These are phyloP conservation scores for Apostichopus leukothele DNA, from an alignment of 53 echinoderm and acorn worm genomes.

Conservation along the genomic window DNA sequence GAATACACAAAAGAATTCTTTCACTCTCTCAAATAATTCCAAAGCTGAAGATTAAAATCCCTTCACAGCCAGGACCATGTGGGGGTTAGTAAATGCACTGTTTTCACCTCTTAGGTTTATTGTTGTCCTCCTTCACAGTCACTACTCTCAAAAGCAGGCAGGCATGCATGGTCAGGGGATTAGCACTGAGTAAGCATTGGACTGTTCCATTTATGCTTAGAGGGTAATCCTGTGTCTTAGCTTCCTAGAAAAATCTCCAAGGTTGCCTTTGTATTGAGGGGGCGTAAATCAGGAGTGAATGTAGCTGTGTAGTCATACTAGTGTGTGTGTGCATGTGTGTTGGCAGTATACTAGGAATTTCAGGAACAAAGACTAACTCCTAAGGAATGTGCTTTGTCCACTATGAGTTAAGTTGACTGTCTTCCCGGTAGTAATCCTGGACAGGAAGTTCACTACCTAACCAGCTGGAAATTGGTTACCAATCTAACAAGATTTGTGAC, in stretches of 20 bases:
- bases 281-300: background rate
- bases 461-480: too few relatives aligned
- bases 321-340: background rate
- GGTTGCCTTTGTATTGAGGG: conserved; percentile 23
- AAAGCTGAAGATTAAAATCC: conserved; percentile 37
- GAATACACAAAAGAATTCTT: conserved; percentile 39
- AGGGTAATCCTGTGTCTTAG: background rate
- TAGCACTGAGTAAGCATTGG: conserved; percentile 45
- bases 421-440: background rate
- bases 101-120: conserved; percentile 5
- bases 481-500: too few relatives aligned
- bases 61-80: conserved; percentile 21
- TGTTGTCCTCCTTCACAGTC: conserved; percentile 8
- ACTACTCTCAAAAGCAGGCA: conserved; percentile 5
- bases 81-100: conserved; percentile 29
- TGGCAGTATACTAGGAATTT: background rate
- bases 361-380: conserved; percentile 26
- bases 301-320: background rate
- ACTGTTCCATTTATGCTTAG: conserved; percentile 8
- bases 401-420: background rate
- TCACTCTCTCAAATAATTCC: conserved; percentile 21
- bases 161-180: conserved; percentile 26
- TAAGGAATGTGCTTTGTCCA: conserved; percentile 23
- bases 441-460: background rate
- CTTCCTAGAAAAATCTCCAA: background rate